Conservation (phyloP, 2,888 invertebrate genomes). For the Neocrepidodera transversa region DNA sequence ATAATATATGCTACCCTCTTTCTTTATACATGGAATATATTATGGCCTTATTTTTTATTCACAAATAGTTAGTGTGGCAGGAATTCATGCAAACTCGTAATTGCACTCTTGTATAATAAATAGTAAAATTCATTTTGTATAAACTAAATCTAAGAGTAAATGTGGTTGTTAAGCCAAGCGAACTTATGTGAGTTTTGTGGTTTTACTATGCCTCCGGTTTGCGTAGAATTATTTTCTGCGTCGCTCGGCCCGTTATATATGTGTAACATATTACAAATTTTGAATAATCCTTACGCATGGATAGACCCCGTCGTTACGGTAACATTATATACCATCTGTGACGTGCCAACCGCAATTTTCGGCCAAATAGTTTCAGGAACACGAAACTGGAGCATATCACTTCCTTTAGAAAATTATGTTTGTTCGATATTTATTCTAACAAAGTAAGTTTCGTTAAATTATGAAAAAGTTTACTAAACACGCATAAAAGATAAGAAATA, state of each 20-base stretch:
- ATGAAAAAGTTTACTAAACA: no score
- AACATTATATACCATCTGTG: not conserved
- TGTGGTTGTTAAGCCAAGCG: not conserved
- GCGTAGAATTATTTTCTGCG: slow-evolving; percentile 48
- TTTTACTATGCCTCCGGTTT: not conserved
- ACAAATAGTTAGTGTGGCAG: no score
- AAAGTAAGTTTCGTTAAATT: no score
- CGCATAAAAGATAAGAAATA: no score
- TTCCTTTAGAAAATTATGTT: no score
- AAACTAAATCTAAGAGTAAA: not conserved
- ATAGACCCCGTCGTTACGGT: slow-evolving; percentile 22
- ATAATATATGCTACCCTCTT: no score
- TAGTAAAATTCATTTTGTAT: not conserved
- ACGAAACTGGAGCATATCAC: no score
- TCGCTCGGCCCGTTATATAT: slow-evolving; percentile 13
- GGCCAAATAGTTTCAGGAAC: slow-evolving; percentile 1
- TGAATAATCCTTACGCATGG: slow-evolving; percentile 51
- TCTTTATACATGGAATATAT: no score
- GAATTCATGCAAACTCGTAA: no score
- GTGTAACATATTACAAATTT: slow-evolving; percentile 51
- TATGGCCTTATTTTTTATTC: no score
- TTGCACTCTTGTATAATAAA: no score
- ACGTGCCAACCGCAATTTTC: not conserved
- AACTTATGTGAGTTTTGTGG: not conserved
- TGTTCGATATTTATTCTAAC: no score